Conservation (phyloP, 2,113 vertebrate genomes). For the Orycteropus afer region DNA sequence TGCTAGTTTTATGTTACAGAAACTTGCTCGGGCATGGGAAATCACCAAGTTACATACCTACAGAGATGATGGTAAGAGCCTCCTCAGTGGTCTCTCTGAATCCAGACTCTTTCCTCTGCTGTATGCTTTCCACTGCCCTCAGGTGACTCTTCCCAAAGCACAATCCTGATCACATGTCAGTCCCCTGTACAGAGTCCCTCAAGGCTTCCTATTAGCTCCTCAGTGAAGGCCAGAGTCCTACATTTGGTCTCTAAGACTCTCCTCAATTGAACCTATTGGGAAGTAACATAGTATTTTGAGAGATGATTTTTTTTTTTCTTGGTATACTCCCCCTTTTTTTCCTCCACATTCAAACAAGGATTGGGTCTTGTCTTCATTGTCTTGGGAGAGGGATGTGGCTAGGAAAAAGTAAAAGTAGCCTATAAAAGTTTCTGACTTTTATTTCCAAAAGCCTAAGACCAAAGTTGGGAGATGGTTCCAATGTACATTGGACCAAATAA, state of each 20-base stretch:
- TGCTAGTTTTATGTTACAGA: background rate
- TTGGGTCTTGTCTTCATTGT: background rate
- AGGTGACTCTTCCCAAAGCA: background rate
- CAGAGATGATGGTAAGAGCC: background rate
- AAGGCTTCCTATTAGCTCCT: background rate
- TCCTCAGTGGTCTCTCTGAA: background rate
- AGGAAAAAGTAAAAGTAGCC: background rate
- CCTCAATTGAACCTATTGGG: background rate
- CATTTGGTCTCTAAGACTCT: background rate
- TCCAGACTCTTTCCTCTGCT: background rate
- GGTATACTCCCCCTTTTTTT: background rate
- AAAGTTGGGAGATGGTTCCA: background rate
- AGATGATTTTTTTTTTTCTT: background rate
- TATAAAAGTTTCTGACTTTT: background rate
- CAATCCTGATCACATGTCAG: background rate
- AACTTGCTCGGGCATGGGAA: background rate
- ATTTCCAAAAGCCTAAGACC: background rate
- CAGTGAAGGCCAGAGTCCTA: background rate
- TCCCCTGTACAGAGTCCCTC: background rate
- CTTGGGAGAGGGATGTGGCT: background rate
- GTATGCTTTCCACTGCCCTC: background rate
- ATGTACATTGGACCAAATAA: background rate
- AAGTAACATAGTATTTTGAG: background rate
- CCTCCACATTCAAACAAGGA: background rate
- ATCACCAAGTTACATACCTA: background rate